Percentiles rank a stretch among this genome's conserved stretches.
phyloP scores from a whole-genome alignment of 2,797 vertebrate genomes.

The Muscicapa striata region DNA sequence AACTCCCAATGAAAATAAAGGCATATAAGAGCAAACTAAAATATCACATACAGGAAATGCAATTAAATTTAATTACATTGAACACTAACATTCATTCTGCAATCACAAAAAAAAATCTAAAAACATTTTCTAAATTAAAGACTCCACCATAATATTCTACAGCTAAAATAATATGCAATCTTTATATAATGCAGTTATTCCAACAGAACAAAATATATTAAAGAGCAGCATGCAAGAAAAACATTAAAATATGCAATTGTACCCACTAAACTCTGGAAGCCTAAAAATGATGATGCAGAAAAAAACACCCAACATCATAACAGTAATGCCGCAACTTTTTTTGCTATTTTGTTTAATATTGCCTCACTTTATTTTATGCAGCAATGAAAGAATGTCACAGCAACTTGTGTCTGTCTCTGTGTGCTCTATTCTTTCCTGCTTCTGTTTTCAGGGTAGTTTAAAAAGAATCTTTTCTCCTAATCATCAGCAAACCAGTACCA shows the following conservation, averaged over 20 bases:
- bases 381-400: constrained; percentile 88
- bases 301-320: not conserved
- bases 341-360: constrained; percentile 73
- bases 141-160: not conserved
- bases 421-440: constrained; percentile 79
- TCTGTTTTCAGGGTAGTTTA: constrained; percentile 80
- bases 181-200: constrained; percentile 31
- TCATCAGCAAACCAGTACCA: constrained; percentile 73
- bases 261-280: not conserved
- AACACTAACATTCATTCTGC: constrained; percentile 29
- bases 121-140: constrained; percentile 52
- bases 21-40: constrained; percentile 54
- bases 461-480: constrained; percentile 78
- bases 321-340: not conserved
- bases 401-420: constrained; percentile 79
- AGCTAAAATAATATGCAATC: constrained; percentile 35
- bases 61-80: constrained; percentile 70
- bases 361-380: constrained; percentile 78
- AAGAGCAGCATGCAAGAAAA: not conserved
- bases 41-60: constrained; percentile 65
- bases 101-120: constrained; percentile 56
- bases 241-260: not conserved
- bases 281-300: not conserved
- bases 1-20: constrained; percentile 38
- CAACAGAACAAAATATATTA: constrained; percentile 35